Evolutionary conservation across 1,140 invertebrate species (phyloP).

Genomic region (Calliopsis andreniformis): DNA sequence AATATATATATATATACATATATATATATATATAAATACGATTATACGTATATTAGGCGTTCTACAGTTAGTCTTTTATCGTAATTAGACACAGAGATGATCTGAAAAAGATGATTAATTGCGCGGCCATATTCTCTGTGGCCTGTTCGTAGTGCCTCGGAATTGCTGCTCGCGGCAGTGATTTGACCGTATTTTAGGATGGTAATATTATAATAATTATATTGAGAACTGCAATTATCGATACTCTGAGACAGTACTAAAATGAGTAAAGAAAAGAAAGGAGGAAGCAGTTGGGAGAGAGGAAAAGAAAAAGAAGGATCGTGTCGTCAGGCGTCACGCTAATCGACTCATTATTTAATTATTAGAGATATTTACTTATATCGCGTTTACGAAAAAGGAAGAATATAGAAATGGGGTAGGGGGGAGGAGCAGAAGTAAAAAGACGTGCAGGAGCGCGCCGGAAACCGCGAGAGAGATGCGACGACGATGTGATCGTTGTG

Average conservation of each 20-base stretch:
- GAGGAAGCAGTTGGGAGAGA: constrained; percentile 2
- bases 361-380: constrained; percentile 69
- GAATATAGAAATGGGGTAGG: constrained; percentile 51
- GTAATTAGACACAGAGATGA: constrained; percentile 76
- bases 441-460: constrained; percentile 25
- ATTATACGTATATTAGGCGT: constrained; percentile 75
- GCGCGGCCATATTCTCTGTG: constrained; percentile 80
- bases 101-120: constrained; percentile 77
- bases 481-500: constrained; percentile 58
- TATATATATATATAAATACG: constrained; percentile 74
- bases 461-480: constrained; percentile 27
- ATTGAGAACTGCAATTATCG: constrained; percentile 77
- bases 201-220: constrained; percentile 78
- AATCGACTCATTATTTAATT: constrained; percentile 76
- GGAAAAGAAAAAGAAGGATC: constrained; percentile 55
- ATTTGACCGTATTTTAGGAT: constrained; percentile 81
- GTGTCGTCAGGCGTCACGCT: constrained; percentile 77
- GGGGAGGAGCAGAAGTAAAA: constrained; percentile 46
- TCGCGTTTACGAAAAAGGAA: constrained; percentile 48
- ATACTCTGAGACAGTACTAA: constrained; percentile 78
- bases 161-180: constrained; percentile 81
- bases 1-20: constrained; percentile 74
- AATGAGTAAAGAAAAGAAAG: constrained; percentile 44
- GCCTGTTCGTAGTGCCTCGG: constrained; percentile 82
- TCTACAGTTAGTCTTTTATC: constrained; percentile 77